Conservation (phyloP, 2,113 vertebrate genomes). For the Sturnira hondurensis region DNA sequence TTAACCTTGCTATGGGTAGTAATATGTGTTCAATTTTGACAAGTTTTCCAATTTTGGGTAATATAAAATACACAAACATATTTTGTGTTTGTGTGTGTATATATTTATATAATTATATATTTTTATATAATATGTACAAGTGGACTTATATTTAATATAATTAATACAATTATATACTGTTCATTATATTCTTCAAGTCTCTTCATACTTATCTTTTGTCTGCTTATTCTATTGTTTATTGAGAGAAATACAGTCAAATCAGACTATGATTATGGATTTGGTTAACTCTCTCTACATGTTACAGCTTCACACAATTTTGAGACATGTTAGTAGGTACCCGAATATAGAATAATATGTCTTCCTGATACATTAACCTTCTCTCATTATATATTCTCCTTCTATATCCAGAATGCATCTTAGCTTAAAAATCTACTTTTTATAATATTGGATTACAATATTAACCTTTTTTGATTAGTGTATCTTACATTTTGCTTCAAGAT, state of each 20-base stretch:
- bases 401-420: not conserved
- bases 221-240: not conserved
- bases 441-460: not conserved
- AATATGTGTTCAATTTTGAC: not conserved
- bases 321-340: not conserved
- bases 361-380: not conserved
- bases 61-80: not conserved
- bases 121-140: not conserved
- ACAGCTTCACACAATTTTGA: not conserved
- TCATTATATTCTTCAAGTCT: not conserved
- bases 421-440: not conserved
- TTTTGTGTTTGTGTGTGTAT: not conserved
- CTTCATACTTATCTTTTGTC: not conserved
- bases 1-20: not conserved
- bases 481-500: not conserved
- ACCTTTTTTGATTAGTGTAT: not conserved
- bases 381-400: not conserved
- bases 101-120: not conserved
- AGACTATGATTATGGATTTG: not conserved
- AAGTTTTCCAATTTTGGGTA: not conserved
- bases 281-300: not conserved
- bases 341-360: not conserved
- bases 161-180: not conserved
- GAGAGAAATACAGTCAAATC: not conserved
- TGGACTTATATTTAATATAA: not conserved